Conservation (phyloP, 2,888 invertebrate genomes). For the Epirrhoe alternata region DNA sequence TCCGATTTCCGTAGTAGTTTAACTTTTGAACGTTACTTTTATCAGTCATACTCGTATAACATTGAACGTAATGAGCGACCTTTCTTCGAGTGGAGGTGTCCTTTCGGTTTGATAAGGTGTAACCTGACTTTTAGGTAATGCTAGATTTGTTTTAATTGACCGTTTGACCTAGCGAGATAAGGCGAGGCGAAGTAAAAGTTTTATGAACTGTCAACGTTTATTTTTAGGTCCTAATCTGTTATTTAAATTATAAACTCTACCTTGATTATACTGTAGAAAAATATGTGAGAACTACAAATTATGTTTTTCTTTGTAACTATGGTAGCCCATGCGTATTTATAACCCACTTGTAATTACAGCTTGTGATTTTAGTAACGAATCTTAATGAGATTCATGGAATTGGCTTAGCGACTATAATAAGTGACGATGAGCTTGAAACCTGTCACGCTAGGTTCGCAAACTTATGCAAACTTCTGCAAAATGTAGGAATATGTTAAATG, state of each 20-base stretch:
- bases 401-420: too few species aligned
- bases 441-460: too few species aligned
- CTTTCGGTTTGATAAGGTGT: slow-evolving; percentile 43
- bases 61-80: slow-evolving; percentile 40
- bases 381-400: too few species aligned
- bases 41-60: slow-evolving; percentile 42
- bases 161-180: slow-evolving; percentile 40
- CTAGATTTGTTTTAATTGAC: slow-evolving; percentile 20
- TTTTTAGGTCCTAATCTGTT: background rate
- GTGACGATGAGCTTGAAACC: too few species aligned
- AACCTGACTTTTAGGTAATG: slow-evolving; percentile 33
- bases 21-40: slow-evolving; percentile 40
- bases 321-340: too few species aligned
- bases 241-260: background rate
- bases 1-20: slow-evolving; percentile 57
- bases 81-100: slow-evolving; percentile 41
- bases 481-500: too few species aligned
- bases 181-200: slow-evolving; percentile 9
- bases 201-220: slow-evolving; percentile 3
- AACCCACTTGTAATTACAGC: too few species aligned
- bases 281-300: background rate
- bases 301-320: background rate
- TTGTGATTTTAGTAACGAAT: too few species aligned
- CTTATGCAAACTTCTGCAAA: too few species aligned
- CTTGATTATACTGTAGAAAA: background rate